Base-by-base conservation (phyloP, 2,888 invertebrate genomes). In the Gisinianus flammeolus region DNA sequence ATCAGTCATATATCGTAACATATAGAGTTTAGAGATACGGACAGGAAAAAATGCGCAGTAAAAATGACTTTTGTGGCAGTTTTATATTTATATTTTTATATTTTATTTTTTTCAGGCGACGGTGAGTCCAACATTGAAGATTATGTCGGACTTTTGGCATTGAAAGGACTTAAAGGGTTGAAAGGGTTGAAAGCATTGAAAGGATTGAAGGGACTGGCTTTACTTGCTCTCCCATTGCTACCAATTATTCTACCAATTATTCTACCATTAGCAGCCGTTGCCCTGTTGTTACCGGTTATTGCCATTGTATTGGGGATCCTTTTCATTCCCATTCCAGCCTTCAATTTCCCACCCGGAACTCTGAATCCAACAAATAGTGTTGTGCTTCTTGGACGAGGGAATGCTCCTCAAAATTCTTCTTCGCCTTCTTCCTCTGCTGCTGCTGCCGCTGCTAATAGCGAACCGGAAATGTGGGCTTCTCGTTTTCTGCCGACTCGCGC, bases 271-370 rank as follows among this genome's bases (percentile, higher is more conserved):
- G 6, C 19, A 12, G 33, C 35, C 8, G 2, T 22, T 4, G 3
- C 35, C 2, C n/a, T 35, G 2, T 3, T 70, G 19, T n/a, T 70
- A 33, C 70, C 70, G 8, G 12, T 70, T 4, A 16, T 70, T 22
- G 22, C 35, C 22, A n/a, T 44, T 70, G 70, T 24, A 0, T 24
- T 8, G 8, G 26, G 6, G 24, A 5, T 28, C 28, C 28, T 72
- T 12, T 72, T 72, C 58, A 19, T 72, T 31, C 72, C 72, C 6
- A 58, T 72, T n/a, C 72, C 72, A 24, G 30, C 58, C 22, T 58
- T 72, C 31, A 22, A 12, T 1, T 8, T 24, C 56, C 56, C 1
- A 58, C 56, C 28, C 62, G 26, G 28, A 3, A 62, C 19, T 44
- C n/a, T n/a, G n/a, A n/a, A n/a, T n/a, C n/a, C n/a, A n/a, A n/a